phyloP scores from a whole-genome alignment of 2,888 invertebrate genomes.

The Dolichopus griseipennis region DNA sequence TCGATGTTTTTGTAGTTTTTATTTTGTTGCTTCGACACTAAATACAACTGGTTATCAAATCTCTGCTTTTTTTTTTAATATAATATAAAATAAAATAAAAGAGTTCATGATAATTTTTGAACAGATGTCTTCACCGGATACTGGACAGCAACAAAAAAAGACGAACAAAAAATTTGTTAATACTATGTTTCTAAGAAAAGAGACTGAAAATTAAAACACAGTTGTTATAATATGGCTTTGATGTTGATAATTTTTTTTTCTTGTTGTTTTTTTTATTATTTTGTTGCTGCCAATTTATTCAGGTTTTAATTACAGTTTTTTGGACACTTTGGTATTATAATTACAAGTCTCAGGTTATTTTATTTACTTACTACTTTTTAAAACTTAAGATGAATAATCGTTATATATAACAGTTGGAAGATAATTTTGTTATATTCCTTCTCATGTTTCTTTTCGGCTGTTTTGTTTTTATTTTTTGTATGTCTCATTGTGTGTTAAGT shows the following conservation, averaged over 20 bases:
- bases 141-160: too few species aligned
- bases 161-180: neutral
- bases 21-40: too few species aligned
- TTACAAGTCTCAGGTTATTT: neutral
- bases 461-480: too few species aligned
- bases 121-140: slow-evolving; percentile 5
- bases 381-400: too few species aligned
- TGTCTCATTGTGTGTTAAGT: too few species aligned
- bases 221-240: neutral
- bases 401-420: too few species aligned
- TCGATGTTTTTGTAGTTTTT: too few species aligned
- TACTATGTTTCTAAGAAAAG: neutral
- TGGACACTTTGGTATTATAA: neutral
- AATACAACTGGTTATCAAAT: neutral
- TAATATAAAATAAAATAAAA: neutral
- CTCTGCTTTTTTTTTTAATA: neutral
- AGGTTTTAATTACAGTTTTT: neutral
- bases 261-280: neutral
- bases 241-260: neutral
- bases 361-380: too few species aligned
- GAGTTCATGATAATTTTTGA: neutral
- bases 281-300: neutral
- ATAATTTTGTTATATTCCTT: too few species aligned
- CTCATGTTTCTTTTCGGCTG: too few species aligned
- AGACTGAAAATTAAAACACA: neutral